A percentile compares a stretch with the other conserved stretches of the same genome.
These are phyloP conservation scores for Mactromeris polynyma DNA, from an alignment of 2,888 invertebrate genomes.

Conservation along the genomic window DNA sequence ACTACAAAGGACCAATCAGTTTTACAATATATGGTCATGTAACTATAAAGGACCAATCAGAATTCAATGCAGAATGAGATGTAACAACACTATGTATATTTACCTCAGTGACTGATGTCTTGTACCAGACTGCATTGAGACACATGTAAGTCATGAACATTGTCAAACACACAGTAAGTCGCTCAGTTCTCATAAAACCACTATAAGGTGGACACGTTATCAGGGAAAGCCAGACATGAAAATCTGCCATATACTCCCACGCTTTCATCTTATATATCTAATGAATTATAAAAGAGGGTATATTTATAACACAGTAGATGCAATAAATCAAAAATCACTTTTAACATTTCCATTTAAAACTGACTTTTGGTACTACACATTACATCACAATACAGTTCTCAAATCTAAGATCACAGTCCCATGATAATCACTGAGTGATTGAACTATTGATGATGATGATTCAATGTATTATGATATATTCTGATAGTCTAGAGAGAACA, in stretches of 20 bases:
- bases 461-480: neutral
- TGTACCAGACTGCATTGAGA: conserved; percentile 84
- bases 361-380: neutral
- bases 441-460: neutral
- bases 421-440: neutral
- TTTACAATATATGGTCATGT: too few relatives aligned
- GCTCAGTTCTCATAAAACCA: conserved; percentile 85
- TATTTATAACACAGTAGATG: too few relatives aligned
- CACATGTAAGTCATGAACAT: conserved; percentile 85
- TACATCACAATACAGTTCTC: neutral
- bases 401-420: neutral
- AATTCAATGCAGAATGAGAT: neutral
- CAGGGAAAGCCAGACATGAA: conserved; percentile 85
- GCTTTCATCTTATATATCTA: conserved; percentile 73
- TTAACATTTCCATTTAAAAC: neutral
- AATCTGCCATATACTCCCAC: conserved; percentile 85
- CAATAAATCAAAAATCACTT: too few relatives aligned
- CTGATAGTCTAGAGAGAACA: neutral
- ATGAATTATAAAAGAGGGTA: neutral
- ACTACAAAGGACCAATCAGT: too few relatives aligned
- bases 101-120: conserved; percentile 74
- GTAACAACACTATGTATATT: neutral
- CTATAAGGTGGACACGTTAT: conserved; percentile 84
- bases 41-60: too few relatives aligned
- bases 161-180: conserved; percentile 84